A percentile compares a stretch with the other conserved stretches of the same genome.
These are phyloP conservation scores for Euproctis similis DNA, from an alignment of 2,888 invertebrate species.

Conservation along the genomic window DNA sequence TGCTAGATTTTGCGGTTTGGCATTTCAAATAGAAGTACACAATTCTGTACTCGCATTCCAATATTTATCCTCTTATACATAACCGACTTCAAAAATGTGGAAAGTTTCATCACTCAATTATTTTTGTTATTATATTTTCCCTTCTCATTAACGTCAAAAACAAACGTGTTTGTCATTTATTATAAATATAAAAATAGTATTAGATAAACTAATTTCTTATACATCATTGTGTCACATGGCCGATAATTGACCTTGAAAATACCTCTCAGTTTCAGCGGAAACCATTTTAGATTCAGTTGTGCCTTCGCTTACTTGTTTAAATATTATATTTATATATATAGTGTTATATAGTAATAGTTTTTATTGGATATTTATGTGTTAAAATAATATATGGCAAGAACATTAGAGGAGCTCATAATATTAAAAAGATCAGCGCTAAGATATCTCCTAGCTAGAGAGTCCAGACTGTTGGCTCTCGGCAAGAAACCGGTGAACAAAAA, in stretches of 20 bases:
- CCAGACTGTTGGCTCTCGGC: constrained; percentile 43
- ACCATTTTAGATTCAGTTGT: constrained; percentile 10
- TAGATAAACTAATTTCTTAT: constrained; percentile 12
- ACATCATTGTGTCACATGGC: constrained; percentile 16
- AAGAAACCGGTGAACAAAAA: constrained; percentile 56
- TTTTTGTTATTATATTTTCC: no score
- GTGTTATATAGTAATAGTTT: background rate
- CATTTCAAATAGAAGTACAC: no score
- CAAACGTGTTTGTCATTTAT: background rate
- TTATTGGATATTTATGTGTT: background rate
- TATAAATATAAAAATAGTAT: constrained; percentile 1
- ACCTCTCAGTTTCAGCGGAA: constrained; percentile 29
- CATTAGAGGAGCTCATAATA: constrained; percentile 50
- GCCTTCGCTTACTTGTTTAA: constrained; percentile 14
- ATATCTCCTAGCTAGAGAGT: constrained; percentile 50
- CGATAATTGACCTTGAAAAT: constrained; percentile 46
- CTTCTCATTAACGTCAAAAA: no score
- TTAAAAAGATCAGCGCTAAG: constrained; percentile 46
- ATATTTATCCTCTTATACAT: no score
- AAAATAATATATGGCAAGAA: constrained; percentile 59
- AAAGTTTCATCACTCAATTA: no score
- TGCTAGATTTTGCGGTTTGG: no score
- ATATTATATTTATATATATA: no score
- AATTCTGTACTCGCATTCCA: no score
- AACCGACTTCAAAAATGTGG: no score